These are phyloP conservation scores for Noctua fimbriata DNA, from an alignment of 2,888 invertebrate genomes.

Conservation along the genomic window DNA sequence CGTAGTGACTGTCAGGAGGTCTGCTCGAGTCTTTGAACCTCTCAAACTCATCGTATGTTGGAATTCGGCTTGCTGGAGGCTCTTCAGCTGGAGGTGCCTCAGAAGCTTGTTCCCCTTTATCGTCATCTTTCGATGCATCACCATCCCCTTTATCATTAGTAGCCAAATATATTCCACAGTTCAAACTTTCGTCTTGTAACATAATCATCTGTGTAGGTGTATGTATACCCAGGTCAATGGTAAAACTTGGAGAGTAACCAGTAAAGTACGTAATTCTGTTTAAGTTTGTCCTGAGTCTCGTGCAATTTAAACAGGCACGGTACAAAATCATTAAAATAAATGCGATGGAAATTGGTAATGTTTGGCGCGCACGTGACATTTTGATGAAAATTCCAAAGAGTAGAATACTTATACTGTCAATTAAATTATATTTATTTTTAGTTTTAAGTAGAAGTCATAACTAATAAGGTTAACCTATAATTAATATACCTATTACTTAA, in stretches of 20 bases:
- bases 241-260: neutral
- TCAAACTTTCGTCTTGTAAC: neutral
- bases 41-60: slow-evolving; percentile 75
- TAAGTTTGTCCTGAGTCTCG: slow-evolving; percentile 28
- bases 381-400: slow-evolving; percentile 13
- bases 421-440: too few species aligned
- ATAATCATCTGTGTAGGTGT: neutral
- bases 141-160: slow-evolving; percentile 12
- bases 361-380: slow-evolving; percentile 49
- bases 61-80: slow-evolving; percentile 65
- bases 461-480: neutral
- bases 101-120: slow-evolving; percentile 20
- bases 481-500: neutral
- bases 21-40: slow-evolving; percentile 73
- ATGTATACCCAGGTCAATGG: neutral
- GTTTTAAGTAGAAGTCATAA: neutral
- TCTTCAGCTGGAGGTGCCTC: slow-evolving; percentile 7
- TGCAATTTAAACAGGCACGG: slow-evolving; percentile 41
- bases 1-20: slow-evolving; percentile 77
- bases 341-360: slow-evolving; percentile 7
- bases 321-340: slow-evolving; percentile 44
- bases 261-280: slow-evolving; percentile 10
- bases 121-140: slow-evolving; percentile 6
- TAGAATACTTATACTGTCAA: too few species aligned
- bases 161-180: slow-evolving; percentile 1